A percentile compares a stretch with the other conserved stretches of the same genome.
These are phyloP conservation scores for Latrodectus geometricus DNA, from an alignment of 1,140 invertebrate genomes.

Conservation along the genomic window DNA sequence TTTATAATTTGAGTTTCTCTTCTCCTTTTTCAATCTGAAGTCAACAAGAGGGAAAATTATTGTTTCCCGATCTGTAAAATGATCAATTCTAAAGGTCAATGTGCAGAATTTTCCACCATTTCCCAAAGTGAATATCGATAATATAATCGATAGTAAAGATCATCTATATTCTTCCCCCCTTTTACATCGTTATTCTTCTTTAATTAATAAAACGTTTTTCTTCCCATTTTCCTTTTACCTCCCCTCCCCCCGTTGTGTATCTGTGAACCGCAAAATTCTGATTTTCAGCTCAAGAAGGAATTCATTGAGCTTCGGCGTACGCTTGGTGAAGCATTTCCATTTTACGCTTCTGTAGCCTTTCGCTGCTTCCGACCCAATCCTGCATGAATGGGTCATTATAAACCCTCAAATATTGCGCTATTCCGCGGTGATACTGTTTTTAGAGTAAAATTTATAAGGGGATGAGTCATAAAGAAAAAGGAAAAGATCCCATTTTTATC, in stretches of 20 bases:
- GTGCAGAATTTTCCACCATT: constrained; percentile 25
- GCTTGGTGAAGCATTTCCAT: constrained; percentile 43
- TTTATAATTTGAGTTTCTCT: too few species aligned
- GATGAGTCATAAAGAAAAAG: background rate
- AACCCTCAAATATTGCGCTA: constrained; percentile 50
- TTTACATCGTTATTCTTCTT: constrained; percentile 4
- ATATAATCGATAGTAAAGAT: constrained; percentile 55
- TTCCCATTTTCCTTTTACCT: constrained; percentile 6
- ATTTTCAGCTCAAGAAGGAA: constrained; percentile 37
- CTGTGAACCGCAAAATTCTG: constrained; percentile 42
- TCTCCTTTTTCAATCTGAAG: too few species aligned
- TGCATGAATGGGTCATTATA: constrained; percentile 49
- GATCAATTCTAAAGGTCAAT: constrained; percentile 40
- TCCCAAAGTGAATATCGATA: constrained; percentile 57
- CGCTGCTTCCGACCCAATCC: constrained; percentile 38
- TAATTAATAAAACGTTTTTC: constrained; percentile 49
- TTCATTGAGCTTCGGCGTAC: background rate
- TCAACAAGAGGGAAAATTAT: too few species aligned
- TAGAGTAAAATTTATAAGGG: constrained; percentile 1
- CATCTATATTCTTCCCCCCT: constrained; percentile 2
- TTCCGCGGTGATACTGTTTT: constrained; percentile 13
- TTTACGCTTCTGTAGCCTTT: constrained; percentile 28
- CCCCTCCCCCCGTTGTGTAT: background rate
- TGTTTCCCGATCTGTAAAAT: background rate
- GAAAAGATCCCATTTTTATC: background rate